Percentiles rank a stretch among this genome's conserved stretches.
Evolutionary conservation across 1,140 invertebrate genomes (phyloP).

Genomic region (Drosophila kikkawai): DNA sequence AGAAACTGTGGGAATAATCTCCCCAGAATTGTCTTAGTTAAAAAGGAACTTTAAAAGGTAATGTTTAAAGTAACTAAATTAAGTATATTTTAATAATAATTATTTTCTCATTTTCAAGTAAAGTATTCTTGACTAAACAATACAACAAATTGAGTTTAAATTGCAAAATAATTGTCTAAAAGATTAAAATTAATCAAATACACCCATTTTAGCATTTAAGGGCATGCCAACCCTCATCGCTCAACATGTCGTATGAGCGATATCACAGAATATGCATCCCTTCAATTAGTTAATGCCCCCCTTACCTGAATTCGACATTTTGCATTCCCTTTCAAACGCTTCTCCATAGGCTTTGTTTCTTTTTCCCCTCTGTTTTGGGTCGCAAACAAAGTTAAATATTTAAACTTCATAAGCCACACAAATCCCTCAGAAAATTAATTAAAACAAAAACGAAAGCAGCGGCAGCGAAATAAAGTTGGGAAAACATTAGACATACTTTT

Average conservation of each 20-base stretch:
- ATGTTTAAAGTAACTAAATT: no score
- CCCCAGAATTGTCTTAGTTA: background rate
- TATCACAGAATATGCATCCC: background rate
- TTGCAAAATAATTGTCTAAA: background rate
- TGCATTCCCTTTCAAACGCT: background rate
- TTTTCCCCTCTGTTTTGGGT: background rate
- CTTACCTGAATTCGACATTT: constrained; percentile 21
- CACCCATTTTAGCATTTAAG: no score
- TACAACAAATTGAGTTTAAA: background rate
- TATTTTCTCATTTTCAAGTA: no score
- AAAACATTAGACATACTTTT: constrained; percentile 41
- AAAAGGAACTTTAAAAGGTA: no score
- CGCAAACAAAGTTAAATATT: constrained; percentile 58
- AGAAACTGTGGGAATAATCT: constrained; percentile 14
- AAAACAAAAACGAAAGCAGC: constrained; percentile 56
- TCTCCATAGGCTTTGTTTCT: background rate
- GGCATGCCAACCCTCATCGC: constrained; percentile 24
- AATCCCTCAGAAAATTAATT: constrained; percentile 74
- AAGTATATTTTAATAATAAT: background rate
- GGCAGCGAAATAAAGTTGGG: constrained; percentile 37
- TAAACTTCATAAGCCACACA: constrained; percentile 75
- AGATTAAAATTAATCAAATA: background rate
- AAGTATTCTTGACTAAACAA: background rate
- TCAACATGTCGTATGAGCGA: constrained; percentile 21
- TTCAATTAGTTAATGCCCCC: constrained; percentile 1